Base-by-base conservation (phyloP, 2,797 vertebrate genomes). In the Xerus rutilus region DNA sequence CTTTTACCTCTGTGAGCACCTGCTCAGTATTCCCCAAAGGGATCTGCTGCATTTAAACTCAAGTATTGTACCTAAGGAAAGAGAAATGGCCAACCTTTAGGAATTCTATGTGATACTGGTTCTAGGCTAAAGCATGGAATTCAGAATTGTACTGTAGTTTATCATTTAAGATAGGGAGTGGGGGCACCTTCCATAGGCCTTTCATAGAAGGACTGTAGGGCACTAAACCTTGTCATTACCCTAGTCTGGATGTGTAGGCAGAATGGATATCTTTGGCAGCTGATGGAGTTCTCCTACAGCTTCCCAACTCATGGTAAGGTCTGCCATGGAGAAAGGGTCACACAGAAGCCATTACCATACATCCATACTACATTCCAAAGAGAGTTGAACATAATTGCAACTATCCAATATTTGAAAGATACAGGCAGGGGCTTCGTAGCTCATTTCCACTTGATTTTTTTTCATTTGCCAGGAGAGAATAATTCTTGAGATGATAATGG, bases 381-480 rank as follows among this genome's bases (percentile, higher is more conserved):
- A 91, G 5, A 77, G 23, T 32, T 14, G 45, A 70, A 54, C 39
- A 65, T 30, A 45, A 11, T 47, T n/a, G 52, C 18, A 76, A 62
- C 39, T 57, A 65, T n/a, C 69, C 82, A 73, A 93, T 59, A 76
- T 28, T 84, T 96, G 52, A 91, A 81, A 70, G 49, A 78, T 39
- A 35, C 1, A 76, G 47, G 14, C 23, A 62, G 57, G 21, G 70
- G 7, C 20, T 78, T 73, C 43, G 15, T 54, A 76, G 30, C 9
- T 64, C 47, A 39, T 45, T 0, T 76, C 12, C 65, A 54, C 28
- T 76, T 74, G 35, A 52, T 20, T 91, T 92, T 86, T 86, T 89
- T 73, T 84, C 21, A 70, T 74, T 93, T 96, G 59, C 20, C 45
- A 85, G 62, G 5, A 8, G 86, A 65, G 87, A 65, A 94, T 17